Conservation (phyloP, 2,888 invertebrate genomes). For the Campoplex capitator region DNA sequence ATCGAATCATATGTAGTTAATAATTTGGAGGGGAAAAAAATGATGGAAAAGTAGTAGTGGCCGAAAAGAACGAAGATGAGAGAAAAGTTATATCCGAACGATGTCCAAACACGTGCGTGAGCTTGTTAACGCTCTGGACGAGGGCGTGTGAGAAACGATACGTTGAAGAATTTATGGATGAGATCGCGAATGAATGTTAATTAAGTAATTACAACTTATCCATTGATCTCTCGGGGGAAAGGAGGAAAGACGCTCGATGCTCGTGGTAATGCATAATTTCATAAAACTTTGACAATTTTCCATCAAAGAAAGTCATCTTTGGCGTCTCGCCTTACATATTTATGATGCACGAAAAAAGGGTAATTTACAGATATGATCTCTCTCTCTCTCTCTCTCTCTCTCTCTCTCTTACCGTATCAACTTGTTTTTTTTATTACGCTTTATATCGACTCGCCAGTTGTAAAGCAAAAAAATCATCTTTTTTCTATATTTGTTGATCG, state of each 20-base stretch:
- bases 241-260: slow-evolving; percentile 54
- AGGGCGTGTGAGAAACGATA: slow-evolving; percentile 12
- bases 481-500: background rate
- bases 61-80: background rate
- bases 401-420: too few relatives aligned
- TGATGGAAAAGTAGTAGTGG: background rate
- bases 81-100: background rate
- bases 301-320: slow-evolving; percentile 27
- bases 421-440: background rate
- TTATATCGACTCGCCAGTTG: background rate
- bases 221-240: slow-evolving; percentile 44
- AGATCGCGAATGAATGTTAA: slow-evolving; percentile 76
- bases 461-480: too few relatives aligned
- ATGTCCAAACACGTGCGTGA: background rate
- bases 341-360: slow-evolving; percentile 22
- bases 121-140: background rate
- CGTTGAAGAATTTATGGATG: slow-evolving; percentile 77
- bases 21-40: background rate
- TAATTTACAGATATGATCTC: background rate
- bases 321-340: slow-evolving; percentile 43
- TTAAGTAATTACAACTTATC: slow-evolving; percentile 78
- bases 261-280: slow-evolving; percentile 68
- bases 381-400: too few relatives aligned
- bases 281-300: slow-evolving; percentile 68
- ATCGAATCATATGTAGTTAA: too few relatives aligned